Conservation (phyloP, 1,140 invertebrate genomes). For the Diabrotica virgifera region DNA sequence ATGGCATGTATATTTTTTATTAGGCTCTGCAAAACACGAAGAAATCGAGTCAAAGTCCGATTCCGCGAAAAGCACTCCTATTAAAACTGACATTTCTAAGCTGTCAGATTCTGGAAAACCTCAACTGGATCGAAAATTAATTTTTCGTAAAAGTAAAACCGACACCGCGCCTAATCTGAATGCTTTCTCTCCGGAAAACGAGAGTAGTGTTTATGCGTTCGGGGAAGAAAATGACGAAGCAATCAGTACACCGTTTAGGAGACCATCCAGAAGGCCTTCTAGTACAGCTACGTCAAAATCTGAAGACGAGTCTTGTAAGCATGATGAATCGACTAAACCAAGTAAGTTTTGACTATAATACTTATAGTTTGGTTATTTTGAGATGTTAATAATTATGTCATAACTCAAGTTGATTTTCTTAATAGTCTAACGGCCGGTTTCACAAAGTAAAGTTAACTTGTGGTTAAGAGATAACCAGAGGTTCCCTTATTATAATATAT, state of each 20-base stretch:
- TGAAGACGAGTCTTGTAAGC: constrained; percentile 46
- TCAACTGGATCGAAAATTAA: constrained; percentile 52
- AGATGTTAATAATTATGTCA: no score
- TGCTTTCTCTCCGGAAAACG: constrained; percentile 67
- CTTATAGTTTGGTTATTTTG: no score
- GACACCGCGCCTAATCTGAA: constrained; percentile 50
- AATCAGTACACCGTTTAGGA: constrained; percentile 58
- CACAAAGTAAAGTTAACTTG: no score
- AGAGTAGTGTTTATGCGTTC: constrained; percentile 70
- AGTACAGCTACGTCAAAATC: constrained; percentile 48
- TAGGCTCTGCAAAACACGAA: neutral
- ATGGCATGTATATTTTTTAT: no score
- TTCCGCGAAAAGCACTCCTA: neutral
- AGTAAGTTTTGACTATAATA: constrained; percentile 17
- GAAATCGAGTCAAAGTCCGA: neutral
- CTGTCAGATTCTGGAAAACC: constrained; percentile 16
- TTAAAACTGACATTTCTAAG: constrained; percentile 6
- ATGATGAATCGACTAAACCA: constrained; percentile 40
- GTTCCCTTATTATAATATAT: no score
- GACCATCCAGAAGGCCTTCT: constrained; percentile 51
- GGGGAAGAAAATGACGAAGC: constrained; percentile 57
- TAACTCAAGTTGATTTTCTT: no score
- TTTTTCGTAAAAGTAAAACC: constrained; percentile 55
- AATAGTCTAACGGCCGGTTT: no score
- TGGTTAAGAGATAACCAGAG: no score